These are phyloP conservation scores for Montipora foliosa DNA, from an alignment of 64 coral and sea anemone species.

Conservation along the genomic window DNA sequence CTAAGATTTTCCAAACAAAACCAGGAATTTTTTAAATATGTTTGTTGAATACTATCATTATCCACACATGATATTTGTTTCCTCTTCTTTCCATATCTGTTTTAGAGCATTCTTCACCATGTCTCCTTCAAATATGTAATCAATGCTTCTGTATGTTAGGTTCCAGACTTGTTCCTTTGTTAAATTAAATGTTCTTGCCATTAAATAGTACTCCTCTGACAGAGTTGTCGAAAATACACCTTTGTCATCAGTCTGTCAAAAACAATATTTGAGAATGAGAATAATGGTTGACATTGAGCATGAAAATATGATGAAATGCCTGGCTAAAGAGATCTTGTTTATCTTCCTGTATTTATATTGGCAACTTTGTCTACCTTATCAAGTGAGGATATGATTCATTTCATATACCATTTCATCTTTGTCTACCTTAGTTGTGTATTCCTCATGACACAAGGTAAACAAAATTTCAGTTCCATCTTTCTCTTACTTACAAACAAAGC, in stretches of 20 bases:
- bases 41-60: neutral
- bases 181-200: conserved; percentile 76
- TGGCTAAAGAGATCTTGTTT: too few relatives aligned
- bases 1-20: too few relatives aligned
- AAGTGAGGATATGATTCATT: too few relatives aligned
- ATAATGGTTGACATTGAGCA: neutral
- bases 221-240: conserved; percentile 86
- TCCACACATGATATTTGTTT: conserved; percentile 39
- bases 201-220: conserved; percentile 78
- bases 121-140: conserved; percentile 66
- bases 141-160: conserved; percentile 70
- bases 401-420: too few relatives aligned
- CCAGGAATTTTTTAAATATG: too few relatives aligned
- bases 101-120: conserved; percentile 61
- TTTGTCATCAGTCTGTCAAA: conserved; percentile 90
- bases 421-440: too few relatives aligned
- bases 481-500: too few relatives aligned
- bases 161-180: conserved; percentile 82
- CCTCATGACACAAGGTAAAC: too few relatives aligned
- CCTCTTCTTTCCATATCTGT: conserved; percentile 64
- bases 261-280: neutral
- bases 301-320: neutral
- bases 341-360: too few relatives aligned
- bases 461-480: too few relatives aligned
- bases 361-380: too few relatives aligned